phyloP scores from a whole-genome alignment of 1,140 invertebrate genomes.

The Heliconius himera region DNA sequence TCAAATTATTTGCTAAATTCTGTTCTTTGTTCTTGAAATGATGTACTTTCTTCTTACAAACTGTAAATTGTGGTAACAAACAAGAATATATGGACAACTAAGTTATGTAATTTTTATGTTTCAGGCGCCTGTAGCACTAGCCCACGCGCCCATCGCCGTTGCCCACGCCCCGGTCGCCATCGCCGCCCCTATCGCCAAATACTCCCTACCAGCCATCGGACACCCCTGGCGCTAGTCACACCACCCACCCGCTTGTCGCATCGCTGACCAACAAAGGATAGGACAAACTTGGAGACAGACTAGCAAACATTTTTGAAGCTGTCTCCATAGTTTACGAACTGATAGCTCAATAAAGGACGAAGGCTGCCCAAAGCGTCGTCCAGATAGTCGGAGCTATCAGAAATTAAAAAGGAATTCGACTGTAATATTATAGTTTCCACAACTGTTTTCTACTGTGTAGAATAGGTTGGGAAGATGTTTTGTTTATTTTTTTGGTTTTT shows the following conservation, averaged over 20 bases:
- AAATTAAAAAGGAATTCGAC: slow-evolving; percentile 20
- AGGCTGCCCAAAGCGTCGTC: slow-evolving; percentile 29
- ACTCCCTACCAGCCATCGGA: slow-evolving; percentile 57
- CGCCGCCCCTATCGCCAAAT: slow-evolving; percentile 72
- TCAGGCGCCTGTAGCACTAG: slow-evolving; percentile 57
- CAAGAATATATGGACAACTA: background rate
- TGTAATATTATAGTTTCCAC: slow-evolving; percentile 35
- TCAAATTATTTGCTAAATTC: too few species aligned
- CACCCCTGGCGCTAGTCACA: slow-evolving; percentile 69
- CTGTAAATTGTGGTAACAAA: too few species aligned
- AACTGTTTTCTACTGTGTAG: slow-evolving; percentile 47
- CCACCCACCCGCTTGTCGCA: slow-evolving; percentile 39
- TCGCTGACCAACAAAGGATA: slow-evolving; percentile 49
- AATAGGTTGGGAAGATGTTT: slow-evolving; percentile 42
- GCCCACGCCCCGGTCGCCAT: slow-evolving; percentile 55
- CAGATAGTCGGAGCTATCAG: slow-evolving; percentile 32
- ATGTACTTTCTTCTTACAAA: too few species aligned
- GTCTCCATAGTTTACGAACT: background rate
- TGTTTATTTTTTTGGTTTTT: slow-evolving; percentile 31
- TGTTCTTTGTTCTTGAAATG: too few species aligned
- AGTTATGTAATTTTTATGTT: background rate
- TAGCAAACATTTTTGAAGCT: slow-evolving; percentile 26
- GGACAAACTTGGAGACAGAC: slow-evolving; percentile 33
- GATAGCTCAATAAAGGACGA: slow-evolving; percentile 18
- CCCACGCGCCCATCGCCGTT: slow-evolving; percentile 53